Conservation (phyloP, 2,797 vertebrate genomes). For the Cottoperca gobio region DNA sequence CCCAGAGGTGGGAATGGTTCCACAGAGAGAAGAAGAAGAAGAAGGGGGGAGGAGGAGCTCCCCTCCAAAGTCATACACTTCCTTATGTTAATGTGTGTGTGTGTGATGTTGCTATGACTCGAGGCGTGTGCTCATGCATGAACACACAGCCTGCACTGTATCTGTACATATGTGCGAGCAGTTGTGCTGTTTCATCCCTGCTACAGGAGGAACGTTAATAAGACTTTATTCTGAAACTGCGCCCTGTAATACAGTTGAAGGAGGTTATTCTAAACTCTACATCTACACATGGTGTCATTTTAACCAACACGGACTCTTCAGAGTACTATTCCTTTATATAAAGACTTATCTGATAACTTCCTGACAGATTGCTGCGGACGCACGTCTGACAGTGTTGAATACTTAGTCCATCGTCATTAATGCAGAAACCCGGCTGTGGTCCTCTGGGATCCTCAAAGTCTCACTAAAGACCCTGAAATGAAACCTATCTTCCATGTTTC, state of each 20-base stretch:
- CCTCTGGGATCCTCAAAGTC: too few species aligned
- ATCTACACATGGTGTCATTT: too few species aligned
- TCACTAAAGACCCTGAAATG: too few species aligned
- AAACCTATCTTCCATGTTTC: background rate
- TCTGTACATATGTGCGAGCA: background rate
- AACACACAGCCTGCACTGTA: background rate
- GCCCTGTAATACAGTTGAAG: background rate
- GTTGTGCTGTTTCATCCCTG: background rate
- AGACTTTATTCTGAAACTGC: too few species aligned
- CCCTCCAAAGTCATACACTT: conserved; percentile 61
- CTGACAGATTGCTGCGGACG: background rate
- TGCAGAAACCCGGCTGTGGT: too few species aligned
- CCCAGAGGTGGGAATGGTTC: conserved; percentile 68
- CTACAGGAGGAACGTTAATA: background rate
- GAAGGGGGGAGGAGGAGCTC: conserved; percentile 33
- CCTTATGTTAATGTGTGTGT: conserved; percentile 24
- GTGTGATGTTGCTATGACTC: conserved; percentile 20
- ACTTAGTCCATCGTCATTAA: too few species aligned
- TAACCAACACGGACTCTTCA: too few species aligned
- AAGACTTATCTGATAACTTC: background rate
- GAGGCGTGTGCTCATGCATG: conserved; percentile 33
- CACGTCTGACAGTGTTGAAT: too few species aligned
- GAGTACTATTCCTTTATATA: background rate
- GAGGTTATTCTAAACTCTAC: background rate
- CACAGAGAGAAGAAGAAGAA: conserved; percentile 56